Evolutionary conservation across 2,888 invertebrate species (phyloP), one percentile per base, ranked within the genome.

Genomic region (Hirudinaria manillensis): DNA sequence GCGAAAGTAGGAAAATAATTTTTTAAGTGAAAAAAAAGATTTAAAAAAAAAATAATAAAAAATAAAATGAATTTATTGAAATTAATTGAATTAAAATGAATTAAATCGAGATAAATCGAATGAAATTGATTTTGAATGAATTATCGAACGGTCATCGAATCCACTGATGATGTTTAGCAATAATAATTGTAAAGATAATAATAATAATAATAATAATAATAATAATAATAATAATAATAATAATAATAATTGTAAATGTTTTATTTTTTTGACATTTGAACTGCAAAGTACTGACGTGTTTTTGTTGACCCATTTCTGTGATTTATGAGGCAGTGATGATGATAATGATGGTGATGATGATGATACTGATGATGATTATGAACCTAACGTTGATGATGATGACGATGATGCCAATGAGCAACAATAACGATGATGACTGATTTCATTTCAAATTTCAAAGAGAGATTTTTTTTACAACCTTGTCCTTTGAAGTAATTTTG

Each of bases 201-300:
- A 16, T 53, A 53, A 16, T 53, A 53, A 16, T 53, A 53, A 13
- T 53, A 53, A 16, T 53, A 53, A 13, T 53, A 53, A 16, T 53
- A 53, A 53, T 53, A 53, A 53, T 53, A 53, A 53, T 53, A 53
- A 53, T 53, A 53, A 53, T 53, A 53, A 53, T 53, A 53, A 53
- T 21, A 53, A 53, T 53, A 53, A 53, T 16, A 53, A 16, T 21
- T 16, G 13, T 53, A 53, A 16, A 13, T 16, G 53, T 53, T 16
- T 21, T 53, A 21, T 53, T 53, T 16, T 53, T 61, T 61, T 1
- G n/a, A n/a, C 13, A 13, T 29, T 61, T 29, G 13, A 1, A 10
- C 29, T 1, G 19, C 29, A 27, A 61, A 7, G 19, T n/a, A 19
- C 61, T 61, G 3, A 45, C 16, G 45, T 45, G 10, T 45, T 45